These are phyloP conservation scores for Corythornis cristatus DNA, from an alignment of 2,113 vertebrate species.

Conservation along the genomic window DNA sequence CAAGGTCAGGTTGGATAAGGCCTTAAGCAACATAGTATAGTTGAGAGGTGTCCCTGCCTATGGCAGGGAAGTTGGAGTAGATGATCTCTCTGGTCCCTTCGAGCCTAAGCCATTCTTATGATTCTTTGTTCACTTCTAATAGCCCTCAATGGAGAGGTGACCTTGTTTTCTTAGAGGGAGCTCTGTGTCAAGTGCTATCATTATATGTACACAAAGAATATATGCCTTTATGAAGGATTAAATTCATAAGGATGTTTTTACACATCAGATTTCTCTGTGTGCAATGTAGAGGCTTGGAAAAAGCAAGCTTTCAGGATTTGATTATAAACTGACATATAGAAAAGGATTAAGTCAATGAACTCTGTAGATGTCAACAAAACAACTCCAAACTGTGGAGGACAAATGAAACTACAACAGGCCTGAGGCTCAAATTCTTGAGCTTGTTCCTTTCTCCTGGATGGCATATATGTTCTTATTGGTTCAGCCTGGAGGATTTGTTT, in stretches of 20 bases:
- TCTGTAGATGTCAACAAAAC: not conserved
- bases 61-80: too few species aligned
- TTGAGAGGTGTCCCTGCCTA: too few species aligned
- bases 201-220: not conserved
- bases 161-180: constrained; percentile 22
- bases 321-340: not conserved
- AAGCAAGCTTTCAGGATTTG: not conserved
- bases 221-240: not conserved
- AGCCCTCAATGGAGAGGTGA: constrained; percentile 30
- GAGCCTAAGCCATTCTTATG: too few species aligned
- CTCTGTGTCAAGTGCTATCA: not conserved
- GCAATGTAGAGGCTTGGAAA: not conserved
- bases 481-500: not conserved
- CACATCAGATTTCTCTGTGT: not conserved
- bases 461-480: not conserved
- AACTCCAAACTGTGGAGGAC: not conserved
- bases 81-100: too few species aligned
- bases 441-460: not conserved
- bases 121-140: not conserved
- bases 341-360: not conserved
- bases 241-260: not conserved
- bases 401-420: not conserved
- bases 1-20: too few species aligned
- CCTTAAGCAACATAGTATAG: too few species aligned
- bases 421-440: not conserved